phyloP scores from a whole-genome alignment of 2,797 vertebrate species.

The Remorina albescens region DNA sequence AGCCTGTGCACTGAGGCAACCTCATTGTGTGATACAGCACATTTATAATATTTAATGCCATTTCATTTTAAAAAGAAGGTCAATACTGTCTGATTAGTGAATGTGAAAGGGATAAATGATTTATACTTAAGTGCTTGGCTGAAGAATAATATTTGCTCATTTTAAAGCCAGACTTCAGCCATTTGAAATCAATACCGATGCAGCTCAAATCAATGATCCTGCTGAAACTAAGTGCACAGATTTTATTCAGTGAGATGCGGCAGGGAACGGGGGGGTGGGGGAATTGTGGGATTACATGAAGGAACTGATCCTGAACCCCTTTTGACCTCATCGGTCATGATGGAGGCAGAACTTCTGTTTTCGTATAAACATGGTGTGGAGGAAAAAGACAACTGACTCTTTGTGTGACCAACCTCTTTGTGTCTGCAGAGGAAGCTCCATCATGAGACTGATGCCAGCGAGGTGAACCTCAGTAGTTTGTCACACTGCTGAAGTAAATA shows the following conservation, averaged over 20 bases:
- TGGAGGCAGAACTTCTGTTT: slow-evolving; percentile 47
- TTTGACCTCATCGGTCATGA: slow-evolving; percentile 43
- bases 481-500: slow-evolving; percentile 4
- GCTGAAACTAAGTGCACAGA: slow-evolving; percentile 27
- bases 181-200: slow-evolving; percentile 32
- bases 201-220: slow-evolving; percentile 20
- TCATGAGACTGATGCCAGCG: slow-evolving; percentile 7
- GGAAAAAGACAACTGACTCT: slow-evolving; percentile 38
- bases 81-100: background rate
- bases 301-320: slow-evolving; percentile 51
- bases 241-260: slow-evolving; percentile 22
- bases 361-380: slow-evolving; percentile 45
- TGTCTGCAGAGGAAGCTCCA: slow-evolving; percentile 25
- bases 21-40: background rate
- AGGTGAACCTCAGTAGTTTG: slow-evolving; percentile 24
- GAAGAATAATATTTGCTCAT: slow-evolving; percentile 8
- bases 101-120: slow-evolving; percentile 12
- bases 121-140: slow-evolving; percentile 1
- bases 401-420: slow-evolving; percentile 49
- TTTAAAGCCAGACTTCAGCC: slow-evolving; percentile 8
- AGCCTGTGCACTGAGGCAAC: no score
- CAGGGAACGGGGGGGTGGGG: no score
- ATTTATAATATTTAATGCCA: slow-evolving; percentile 9
- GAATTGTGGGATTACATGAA: slow-evolving; percentile 10
- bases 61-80: slow-evolving; percentile 1